Conservation (phyloP, 2,113 vertebrate genomes). For the Takifugu bimaculatus region DNA sequence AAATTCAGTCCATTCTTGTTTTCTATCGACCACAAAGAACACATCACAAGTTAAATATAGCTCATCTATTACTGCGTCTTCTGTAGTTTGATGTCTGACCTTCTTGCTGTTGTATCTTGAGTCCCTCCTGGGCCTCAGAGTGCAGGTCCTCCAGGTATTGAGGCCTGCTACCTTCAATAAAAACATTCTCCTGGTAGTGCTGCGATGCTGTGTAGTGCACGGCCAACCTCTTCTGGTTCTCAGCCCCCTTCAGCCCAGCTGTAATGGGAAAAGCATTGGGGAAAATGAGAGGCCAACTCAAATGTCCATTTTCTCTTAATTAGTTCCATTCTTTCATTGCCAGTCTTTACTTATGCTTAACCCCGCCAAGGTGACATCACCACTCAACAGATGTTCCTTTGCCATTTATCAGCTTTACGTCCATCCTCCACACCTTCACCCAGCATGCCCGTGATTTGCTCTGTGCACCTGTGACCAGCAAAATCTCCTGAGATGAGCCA, state of each 20-base stretch:
- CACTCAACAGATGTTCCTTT: slow-evolving; percentile 20
- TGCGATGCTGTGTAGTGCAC: slow-evolving; percentile 74
- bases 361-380: not conserved
- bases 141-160: slow-evolving; percentile 91
- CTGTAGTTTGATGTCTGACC: slow-evolving; percentile 65
- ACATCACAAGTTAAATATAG: not conserved
- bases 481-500: slow-evolving; percentile 34
- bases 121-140: slow-evolving; percentile 88
- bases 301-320: not conserved
- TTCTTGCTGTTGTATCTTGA: slow-evolving; percentile 88
- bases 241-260: slow-evolving; percentile 76
- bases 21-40: slow-evolving; percentile 65
- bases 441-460: not conserved
- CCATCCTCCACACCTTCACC: slow-evolving; percentile 14
- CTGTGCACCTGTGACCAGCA: slow-evolving; percentile 20
- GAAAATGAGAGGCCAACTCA: not conserved
- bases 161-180: slow-evolving; percentile 85
- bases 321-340: not conserved
- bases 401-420: slow-evolving; percentile 33
- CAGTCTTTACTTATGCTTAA: not conserved
- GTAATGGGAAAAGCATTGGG: not conserved
- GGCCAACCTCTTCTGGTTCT: slow-evolving; percentile 76
- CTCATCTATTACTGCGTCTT: too few species aligned
- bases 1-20: slow-evolving; percentile 78
- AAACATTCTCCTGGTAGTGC: slow-evolving; percentile 89